Conservation (phyloP, 2,797 vertebrate genomes). For the Chiloscyllium punctatum region DNA sequence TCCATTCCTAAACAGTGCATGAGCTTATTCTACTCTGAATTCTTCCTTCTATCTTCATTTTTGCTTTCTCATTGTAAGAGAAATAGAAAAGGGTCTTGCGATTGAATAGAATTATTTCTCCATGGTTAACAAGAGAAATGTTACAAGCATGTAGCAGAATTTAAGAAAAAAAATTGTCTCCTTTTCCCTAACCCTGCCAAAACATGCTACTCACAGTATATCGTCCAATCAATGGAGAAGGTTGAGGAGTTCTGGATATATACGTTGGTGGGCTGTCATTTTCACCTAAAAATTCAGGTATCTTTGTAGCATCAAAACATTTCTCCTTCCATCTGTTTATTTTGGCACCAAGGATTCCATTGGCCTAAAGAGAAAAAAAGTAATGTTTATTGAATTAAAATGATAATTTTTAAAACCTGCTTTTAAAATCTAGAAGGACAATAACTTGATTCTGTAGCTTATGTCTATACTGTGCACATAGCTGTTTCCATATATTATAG, state of each 20-base stretch:
- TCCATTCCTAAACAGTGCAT: not conserved
- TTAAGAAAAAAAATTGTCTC: not conserved
- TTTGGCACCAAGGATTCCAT: conserved; percentile 71
- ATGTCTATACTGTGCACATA: not conserved
- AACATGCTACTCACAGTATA: conserved; percentile 43
- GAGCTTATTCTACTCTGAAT: not conserved
- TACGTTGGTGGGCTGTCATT: conserved; percentile 46
- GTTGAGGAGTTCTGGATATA: conserved; percentile 65
- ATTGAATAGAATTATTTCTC: not conserved
- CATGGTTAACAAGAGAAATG: not conserved
- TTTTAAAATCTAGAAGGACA: not conserved
- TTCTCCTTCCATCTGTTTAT: conserved; percentile 85
- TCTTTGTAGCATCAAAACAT: conserved; percentile 78
- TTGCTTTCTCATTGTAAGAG: not conserved
- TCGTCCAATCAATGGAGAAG: conserved; percentile 63
- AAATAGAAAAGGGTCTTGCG: not conserved
- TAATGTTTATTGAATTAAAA: not conserved
- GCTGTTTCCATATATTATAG: not conserved
- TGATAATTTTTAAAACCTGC: not conserved
- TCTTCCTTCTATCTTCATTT: not conserved
- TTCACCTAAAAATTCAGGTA: conserved; percentile 61
- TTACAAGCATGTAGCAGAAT: too few relatives aligned
- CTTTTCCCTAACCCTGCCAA: not conserved
- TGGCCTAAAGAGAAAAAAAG: conserved; percentile 63
- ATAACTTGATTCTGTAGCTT: not conserved